Conservation (phyloP, 2,888 invertebrate genomes). For the Drosophila ustulata region DNA sequence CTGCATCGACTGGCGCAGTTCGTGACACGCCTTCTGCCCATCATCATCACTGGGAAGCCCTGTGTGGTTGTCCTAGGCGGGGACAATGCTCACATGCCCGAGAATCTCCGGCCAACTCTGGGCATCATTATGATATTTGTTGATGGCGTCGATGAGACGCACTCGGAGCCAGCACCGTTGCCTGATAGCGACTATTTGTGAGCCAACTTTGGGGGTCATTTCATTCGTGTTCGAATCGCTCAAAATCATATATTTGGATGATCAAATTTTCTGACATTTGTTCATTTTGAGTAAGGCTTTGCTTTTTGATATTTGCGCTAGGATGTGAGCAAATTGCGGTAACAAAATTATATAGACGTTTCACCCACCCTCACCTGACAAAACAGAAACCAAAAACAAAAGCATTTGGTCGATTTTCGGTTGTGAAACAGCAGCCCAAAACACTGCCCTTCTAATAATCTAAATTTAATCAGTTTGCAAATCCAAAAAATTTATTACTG, state of each 20-base stretch:
- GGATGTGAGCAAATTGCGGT: neutral
- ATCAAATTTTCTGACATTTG: slow-evolving; percentile 18
- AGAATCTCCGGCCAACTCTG: slow-evolving; percentile 51
- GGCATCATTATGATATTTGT: slow-evolving; percentile 61
- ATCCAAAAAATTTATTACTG: slow-evolving; percentile 3
- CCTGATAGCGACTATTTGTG: slow-evolving; percentile 43
- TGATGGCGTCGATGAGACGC: slow-evolving; percentile 58
- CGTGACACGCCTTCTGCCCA: slow-evolving; percentile 50
- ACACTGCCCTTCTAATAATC: neutral
- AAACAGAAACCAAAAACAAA: neutral
- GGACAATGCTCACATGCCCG: slow-evolving; percentile 64
- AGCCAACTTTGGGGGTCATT: slow-evolving; percentile 8
- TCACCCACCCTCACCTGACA: neutral
- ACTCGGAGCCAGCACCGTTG: slow-evolving; percentile 25
- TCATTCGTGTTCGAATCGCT: slow-evolving; percentile 32
- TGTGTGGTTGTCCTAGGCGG: slow-evolving; percentile 54
- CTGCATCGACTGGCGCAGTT: slow-evolving; percentile 42
- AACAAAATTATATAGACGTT: neutral
- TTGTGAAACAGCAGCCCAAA: neutral
- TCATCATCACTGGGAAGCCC: slow-evolving; percentile 33
- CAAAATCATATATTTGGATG: slow-evolving; percentile 25
- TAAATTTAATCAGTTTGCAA: slow-evolving; percentile 23
- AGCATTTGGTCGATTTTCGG: neutral
- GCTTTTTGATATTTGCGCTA: neutral
- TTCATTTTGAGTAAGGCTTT: slow-evolving; percentile 6